These are phyloP conservation scores for Drosophila sucinea DNA, from an alignment of 1,140 invertebrate species.

Conservation along the genomic window DNA sequence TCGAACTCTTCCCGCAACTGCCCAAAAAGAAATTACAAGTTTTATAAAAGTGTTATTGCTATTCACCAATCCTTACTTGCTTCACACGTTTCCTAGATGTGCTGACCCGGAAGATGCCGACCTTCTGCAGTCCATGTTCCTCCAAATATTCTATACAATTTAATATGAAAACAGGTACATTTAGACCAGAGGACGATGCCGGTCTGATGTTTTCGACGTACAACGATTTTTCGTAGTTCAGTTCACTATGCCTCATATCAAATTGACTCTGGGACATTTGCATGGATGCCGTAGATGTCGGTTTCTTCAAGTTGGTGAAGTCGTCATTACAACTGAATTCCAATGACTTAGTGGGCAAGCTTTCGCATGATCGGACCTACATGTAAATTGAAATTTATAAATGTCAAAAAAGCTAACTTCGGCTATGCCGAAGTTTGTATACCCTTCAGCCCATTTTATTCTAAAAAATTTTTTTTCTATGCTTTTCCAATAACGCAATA, in stretches of 20 bases:
- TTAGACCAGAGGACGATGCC: slow-evolving; percentile 48
- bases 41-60: neutral
- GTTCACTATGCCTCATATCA: slow-evolving; percentile 85
- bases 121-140: slow-evolving; percentile 89
- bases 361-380: slow-evolving; percentile 75
- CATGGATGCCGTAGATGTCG: slow-evolving; percentile 32
- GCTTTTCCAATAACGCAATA: no score
- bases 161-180: slow-evolving; percentile 89
- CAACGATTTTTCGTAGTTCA: slow-evolving; percentile 75
- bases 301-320: slow-evolving; percentile 40
- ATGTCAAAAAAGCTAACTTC: no score
- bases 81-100: slow-evolving; percentile 95
- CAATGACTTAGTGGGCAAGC: slow-evolving; percentile 57
- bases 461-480: no score
- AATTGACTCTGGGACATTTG: slow-evolving; percentile 62
- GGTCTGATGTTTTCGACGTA: slow-evolving; percentile 22
- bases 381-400: neutral
- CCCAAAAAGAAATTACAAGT: slow-evolving; percentile 41
- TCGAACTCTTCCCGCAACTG: slow-evolving; percentile 96
- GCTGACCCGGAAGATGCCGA: slow-evolving; percentile 95
- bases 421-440: no score
- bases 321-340: slow-evolving; percentile 28
- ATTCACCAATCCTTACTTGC: slow-evolving; percentile 86
- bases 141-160: slow-evolving; percentile 92
- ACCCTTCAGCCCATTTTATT: no score